These are phyloP conservation scores for Zygothrica quintamaculata DNA, from an alignment of 2,888 invertebrate species.

Conservation along the genomic window DNA sequence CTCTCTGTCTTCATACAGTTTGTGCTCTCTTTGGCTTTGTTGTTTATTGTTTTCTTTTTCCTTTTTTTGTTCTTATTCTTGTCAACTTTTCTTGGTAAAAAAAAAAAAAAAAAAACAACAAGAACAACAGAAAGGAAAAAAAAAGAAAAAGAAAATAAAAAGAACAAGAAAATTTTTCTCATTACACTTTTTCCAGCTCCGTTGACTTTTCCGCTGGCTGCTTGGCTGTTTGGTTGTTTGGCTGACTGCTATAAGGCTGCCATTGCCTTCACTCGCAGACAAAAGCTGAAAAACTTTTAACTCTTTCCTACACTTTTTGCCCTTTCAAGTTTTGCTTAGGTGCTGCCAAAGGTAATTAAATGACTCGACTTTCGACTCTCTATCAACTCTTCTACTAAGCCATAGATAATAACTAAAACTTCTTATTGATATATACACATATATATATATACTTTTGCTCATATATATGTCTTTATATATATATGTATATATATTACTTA, in stretches of 20 bases:
- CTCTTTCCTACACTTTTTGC: constrained; percentile 42
- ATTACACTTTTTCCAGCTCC: constrained; percentile 65
- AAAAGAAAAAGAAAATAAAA: too few relatives aligned
- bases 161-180: constrained; percentile 75
- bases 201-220: constrained; percentile 23
- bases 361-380: constrained; percentile 41
- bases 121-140: too few relatives aligned
- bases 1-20: not conserved
- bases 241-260: constrained; percentile 14
- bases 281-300: constrained; percentile 54
- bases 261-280: constrained; percentile 36
- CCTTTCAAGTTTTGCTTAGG: constrained; percentile 32
- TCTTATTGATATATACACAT: constrained; percentile 26
- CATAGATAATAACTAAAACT: too few relatives aligned
- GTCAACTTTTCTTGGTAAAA: constrained; percentile 37
- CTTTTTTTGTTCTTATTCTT: too few relatives aligned
- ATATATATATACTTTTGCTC: too few relatives aligned
- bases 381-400: too few relatives aligned
- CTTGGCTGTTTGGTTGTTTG: too few relatives aligned
- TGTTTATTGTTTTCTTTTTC: constrained; percentile 59
- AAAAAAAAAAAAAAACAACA: too few relatives aligned
- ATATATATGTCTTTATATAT: too few relatives aligned
- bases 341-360: constrained; percentile 53
- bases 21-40: constrained; percentile 22
- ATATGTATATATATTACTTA: too few relatives aligned